Percentiles rank a stretch among this genome's conserved stretches.
phyloP scores from a whole-genome alignment of 2,113 vertebrate genomes.

The Solenodon paradoxus region DNA sequence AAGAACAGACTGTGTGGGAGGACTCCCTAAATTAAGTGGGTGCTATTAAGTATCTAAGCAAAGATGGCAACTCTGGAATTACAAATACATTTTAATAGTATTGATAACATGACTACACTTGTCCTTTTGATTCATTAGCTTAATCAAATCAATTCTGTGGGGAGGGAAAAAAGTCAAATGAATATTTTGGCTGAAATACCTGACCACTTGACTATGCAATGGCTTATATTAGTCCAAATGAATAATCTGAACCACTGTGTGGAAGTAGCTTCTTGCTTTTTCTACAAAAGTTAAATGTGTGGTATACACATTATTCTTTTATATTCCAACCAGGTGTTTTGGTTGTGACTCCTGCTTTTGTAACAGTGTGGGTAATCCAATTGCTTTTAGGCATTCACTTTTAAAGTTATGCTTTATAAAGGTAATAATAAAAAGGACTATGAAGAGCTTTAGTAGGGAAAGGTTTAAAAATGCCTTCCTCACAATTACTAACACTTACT shows the following conservation, averaged over 20 bases:
- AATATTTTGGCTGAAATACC: background rate
- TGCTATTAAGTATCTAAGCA: background rate
- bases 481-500: slow-evolving; percentile 59
- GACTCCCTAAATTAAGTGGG: background rate
- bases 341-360: background rate
- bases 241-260: background rate
- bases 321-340: background rate
- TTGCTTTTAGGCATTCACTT: background rate
- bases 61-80: background rate
- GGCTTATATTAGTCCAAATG: background rate
- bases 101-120: background rate
- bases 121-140: background rate
- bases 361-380: background rate
- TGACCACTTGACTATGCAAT: background rate
- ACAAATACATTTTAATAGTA: background rate
- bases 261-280: background rate
- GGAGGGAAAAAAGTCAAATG: background rate
- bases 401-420: background rate
- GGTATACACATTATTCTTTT: background rate
- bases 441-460: background rate
- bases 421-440: background rate
- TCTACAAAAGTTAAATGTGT: background rate
- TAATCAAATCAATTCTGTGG: background rate
- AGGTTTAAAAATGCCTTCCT: slow-evolving; percentile 32
- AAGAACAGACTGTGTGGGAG: background rate